Percentiles rank a stretch among this genome's conserved stretches.
Conservation (phyloP, 2,888 invertebrate species). For the Lysandra coridon region DNA sequence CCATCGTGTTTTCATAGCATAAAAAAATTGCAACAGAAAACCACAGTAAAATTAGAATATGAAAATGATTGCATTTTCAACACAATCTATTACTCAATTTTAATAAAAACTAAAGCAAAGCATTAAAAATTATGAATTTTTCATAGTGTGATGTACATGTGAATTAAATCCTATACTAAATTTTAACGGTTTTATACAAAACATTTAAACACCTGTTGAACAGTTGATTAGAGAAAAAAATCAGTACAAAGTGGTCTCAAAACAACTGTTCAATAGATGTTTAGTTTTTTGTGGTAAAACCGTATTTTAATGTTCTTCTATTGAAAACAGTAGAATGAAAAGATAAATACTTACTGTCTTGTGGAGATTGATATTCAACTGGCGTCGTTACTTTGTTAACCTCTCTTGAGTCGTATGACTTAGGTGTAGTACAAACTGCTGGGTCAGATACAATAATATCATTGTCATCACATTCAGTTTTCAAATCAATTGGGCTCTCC, state of each 20-base stretch:
- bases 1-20: constrained; percentile 77
- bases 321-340: background rate
- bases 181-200: background rate
- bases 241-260: no score
- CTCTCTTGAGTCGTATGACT: constrained; percentile 64
- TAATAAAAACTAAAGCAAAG: constrained; percentile 51
- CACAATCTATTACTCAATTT: constrained; percentile 63
- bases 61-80: constrained; percentile 79
- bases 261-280: no score
- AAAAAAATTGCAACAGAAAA: constrained; percentile 69
- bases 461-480: constrained; percentile 74
- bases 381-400: constrained; percentile 60
- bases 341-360: constrained; percentile 68
- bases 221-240: no score
- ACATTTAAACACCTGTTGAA: no score
- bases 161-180: background rate
- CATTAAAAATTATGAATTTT: constrained; percentile 40
- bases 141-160: background rate
- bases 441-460: constrained; percentile 73
- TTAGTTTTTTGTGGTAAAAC: no score
- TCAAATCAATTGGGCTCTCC: constrained; percentile 60
- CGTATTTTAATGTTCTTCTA: background rate
- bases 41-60: constrained; percentile 61
- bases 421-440: constrained; percentile 65
- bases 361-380: constrained; percentile 67